Evolutionary conservation across 2,888 invertebrate genomes (phyloP), one percentile per base, ranked within the genome.

Genomic region (Teleiodes luculella): DNA sequence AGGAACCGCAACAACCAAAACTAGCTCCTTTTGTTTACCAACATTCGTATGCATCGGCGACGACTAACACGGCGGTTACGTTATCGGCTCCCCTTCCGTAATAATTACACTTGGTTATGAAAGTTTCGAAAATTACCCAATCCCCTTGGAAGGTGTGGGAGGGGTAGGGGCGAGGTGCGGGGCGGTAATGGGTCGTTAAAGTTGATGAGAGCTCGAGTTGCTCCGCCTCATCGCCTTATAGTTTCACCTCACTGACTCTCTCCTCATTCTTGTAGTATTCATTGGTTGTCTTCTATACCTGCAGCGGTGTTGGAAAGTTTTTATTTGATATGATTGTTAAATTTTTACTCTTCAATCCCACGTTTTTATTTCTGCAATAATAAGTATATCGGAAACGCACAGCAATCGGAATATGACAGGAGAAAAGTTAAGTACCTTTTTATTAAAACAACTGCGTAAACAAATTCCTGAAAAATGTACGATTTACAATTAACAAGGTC

Each of bases 161-260:
- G 54, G 50, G 46, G 35, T 20, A 48, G 39, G 18, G 52, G 55
- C 66, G 70, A 67, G 60, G 61, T 64, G 45, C 43, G 56, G 39
- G 60, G 60, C 70, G 73, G 86, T 84, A 85, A 87, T 86, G 83
- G 83, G 78, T 88, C 88, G 86, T 88, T 87, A 86, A 85, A 84
- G 79, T 83, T 87, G 88, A 88, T 86, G 88, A 86, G 86, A 78
- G 78, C 78, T 78, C 71, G 75, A 76, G 36, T 37, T 37, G 36
- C 78, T 77, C 71, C 72, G 68, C 68, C 60, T 47, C 70, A 43
- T 45, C 43, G 68, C 68, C 60, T 47, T 69, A 45, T 41, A 39
- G 76, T 66, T 66, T 72, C 69, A 66, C 59, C 30, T 16, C 43
- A 28, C 43, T 67, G 67, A 65, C 64, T 64, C 58, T 41, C 3